Evolutionary conservation across 2,797 vertebrate species (phyloP).

Genomic region (Tauraco hartlaubi): DNA sequence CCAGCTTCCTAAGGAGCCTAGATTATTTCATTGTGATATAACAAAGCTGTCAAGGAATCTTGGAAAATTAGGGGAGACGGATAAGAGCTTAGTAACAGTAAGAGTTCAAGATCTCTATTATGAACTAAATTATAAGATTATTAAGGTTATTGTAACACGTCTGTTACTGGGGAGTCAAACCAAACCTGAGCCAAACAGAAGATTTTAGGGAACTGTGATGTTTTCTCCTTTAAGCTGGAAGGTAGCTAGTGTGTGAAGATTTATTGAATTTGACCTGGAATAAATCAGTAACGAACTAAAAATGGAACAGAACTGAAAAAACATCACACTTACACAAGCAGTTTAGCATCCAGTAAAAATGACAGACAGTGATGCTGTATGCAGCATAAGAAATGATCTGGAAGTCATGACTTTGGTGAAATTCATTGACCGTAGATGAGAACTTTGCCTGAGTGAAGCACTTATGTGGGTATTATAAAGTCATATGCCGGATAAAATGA

Average conservation of each 20-base stretch:
- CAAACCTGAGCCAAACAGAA: background rate
- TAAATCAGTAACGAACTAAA: background rate
- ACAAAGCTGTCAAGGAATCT: background rate
- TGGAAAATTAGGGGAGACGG: conserved; percentile 10
- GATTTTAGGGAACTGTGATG: background rate
- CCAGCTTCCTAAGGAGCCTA: background rate
- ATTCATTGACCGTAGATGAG: background rate
- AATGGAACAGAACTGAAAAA: background rate
- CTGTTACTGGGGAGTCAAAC: background rate
- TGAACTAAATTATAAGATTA: conserved; percentile 7
- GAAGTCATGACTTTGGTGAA: background rate
- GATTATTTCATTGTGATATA: conserved; percentile 13
- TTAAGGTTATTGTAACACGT: background rate
- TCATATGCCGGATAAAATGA: conserved; percentile 8
- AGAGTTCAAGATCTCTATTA: conserved; percentile 17
- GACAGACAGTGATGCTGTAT: background rate
- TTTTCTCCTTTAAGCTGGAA: background rate
- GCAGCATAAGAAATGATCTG: background rate
- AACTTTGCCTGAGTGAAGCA: background rate
- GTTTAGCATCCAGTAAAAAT: background rate
- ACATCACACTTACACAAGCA: background rate
- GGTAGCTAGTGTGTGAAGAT: background rate
- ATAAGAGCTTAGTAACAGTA: conserved; percentile 21
- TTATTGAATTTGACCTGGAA: background rate
- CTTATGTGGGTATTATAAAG: background rate